Base-by-base conservation (phyloP, 2,888 invertebrate species). In the Caenorhabditis plicata region DNA sequence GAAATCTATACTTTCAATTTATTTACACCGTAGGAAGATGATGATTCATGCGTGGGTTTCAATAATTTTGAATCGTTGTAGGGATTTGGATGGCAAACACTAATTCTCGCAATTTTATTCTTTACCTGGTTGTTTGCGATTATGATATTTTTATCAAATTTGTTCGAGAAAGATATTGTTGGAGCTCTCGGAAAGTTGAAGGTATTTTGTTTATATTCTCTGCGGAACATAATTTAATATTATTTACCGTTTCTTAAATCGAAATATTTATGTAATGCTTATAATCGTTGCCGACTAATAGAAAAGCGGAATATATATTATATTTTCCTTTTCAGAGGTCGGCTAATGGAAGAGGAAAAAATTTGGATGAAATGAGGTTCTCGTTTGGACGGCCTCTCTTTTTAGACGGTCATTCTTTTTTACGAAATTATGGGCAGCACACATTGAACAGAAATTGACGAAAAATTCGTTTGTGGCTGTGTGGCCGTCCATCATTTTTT, bases 41-140 rank as follows among this genome's bases (percentile, higher is more conserved):
- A 33, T 11, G 19, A 15, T 22, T 22, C 1, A 2, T 26, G 22
- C 3, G 27, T 42, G 15, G 20, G 19, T 13, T 9, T 15, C 45
- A 25, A 3, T 23, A 40, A 36, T 40, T 38, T 19, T 46, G 35
- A 38, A 45, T 13, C 15, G 13, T 52, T 67, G 45, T 27, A 70
- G 70, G 56, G 61, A 2, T 70, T 53, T 22, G 70, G 70, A 19
- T 70, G 70, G 70, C 70, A 70, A 51, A 64, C 62, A 17, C 38
- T 70, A 17, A 65, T 70, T 40, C 35, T 67, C 2, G 61, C 58
- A 2, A 67, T 70, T 44, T 57, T 72, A 2, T 58, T 72, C 42
- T 45, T 68, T 49, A 72, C 70, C 3, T 72, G 72, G 72, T 42
- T 68, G 17, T 62, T 68, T 43, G 65, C 65, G 15, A 20, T 70